Evolutionary conservation across 2,888 invertebrate genomes (phyloP).

Genomic region (Cybosia mesomella): DNA sequence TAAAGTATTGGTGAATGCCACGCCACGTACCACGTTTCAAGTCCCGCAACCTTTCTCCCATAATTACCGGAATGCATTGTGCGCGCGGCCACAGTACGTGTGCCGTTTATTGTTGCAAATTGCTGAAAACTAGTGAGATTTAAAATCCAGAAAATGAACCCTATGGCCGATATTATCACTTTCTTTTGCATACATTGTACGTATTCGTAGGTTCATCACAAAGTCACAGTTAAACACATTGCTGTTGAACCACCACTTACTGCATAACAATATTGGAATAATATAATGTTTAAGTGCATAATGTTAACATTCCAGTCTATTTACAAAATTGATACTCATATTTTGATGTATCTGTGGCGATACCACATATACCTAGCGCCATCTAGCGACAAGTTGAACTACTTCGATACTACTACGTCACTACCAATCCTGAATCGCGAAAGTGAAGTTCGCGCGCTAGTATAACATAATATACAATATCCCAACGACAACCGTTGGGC

Average conservation of each 20-base stretch:
- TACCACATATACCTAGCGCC: too few species aligned
- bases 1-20: conserved; percentile 39
- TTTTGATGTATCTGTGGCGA: too few species aligned
- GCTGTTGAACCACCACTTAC: neutral
- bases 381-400: too few species aligned
- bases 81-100: conserved; percentile 67
- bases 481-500: too few species aligned
- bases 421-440: too few species aligned
- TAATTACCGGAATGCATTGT: conserved; percentile 83
- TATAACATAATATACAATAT: too few species aligned
- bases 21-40: conserved; percentile 55
- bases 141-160: conserved; percentile 64
- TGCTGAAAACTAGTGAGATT: conserved; percentile 68
- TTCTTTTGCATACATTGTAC: neutral
- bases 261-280: neutral
- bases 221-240: neutral
- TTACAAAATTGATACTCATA: too few species aligned
- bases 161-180: conserved; percentile 54
- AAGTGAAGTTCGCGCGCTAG: too few species aligned
- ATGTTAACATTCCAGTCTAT: neutral
- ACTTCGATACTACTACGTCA: too few species aligned
- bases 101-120: conserved; percentile 72
- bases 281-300: neutral
- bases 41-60: conserved; percentile 70
- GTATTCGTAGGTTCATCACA: neutral